Evolutionary conservation across 2,113 vertebrate genomes (phyloP).

Genomic region (Xenopus laevis): DNA sequence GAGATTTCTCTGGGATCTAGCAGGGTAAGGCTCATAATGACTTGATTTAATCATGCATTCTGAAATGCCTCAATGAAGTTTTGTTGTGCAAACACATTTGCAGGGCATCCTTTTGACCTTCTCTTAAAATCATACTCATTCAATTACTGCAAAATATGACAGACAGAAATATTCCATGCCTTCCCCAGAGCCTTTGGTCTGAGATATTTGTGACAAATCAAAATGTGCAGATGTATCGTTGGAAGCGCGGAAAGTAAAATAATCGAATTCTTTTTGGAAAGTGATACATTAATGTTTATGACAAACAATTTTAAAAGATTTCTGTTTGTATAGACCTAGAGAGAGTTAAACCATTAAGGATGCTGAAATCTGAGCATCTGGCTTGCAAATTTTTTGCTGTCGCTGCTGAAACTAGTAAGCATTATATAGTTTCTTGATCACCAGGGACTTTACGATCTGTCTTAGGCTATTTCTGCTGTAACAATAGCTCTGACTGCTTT

Average conservation of each 20-base stretch:
- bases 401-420: conserved; percentile 53
- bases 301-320: conserved; percentile 34
- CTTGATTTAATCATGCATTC: background rate
- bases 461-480: conserved; percentile 64
- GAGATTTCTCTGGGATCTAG: no score
- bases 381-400: conserved; percentile 58
- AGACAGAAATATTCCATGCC: conserved; percentile 4
- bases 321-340: conserved; percentile 20
- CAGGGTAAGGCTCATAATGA: no score
- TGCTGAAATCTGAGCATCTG: conserved; percentile 53
- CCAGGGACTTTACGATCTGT: conserved; percentile 58
- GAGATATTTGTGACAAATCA: background rate
- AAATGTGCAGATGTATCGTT: background rate
- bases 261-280: conserved; percentile 25
- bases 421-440: conserved; percentile 59
- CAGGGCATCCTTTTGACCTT: conserved; percentile 4
- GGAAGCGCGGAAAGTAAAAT: background rate
- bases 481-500: conserved; percentile 61
- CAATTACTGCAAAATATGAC: conserved; percentile 9
- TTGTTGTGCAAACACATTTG: conserved; percentile 11
- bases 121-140: background rate
- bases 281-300: conserved; percentile 19
- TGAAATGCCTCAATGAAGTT: background rate
- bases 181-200: background rate
- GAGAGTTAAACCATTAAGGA: conserved; percentile 26